phyloP scores from a whole-genome alignment of 2,888 invertebrate species.

The Toxonevra muliebris region DNA sequence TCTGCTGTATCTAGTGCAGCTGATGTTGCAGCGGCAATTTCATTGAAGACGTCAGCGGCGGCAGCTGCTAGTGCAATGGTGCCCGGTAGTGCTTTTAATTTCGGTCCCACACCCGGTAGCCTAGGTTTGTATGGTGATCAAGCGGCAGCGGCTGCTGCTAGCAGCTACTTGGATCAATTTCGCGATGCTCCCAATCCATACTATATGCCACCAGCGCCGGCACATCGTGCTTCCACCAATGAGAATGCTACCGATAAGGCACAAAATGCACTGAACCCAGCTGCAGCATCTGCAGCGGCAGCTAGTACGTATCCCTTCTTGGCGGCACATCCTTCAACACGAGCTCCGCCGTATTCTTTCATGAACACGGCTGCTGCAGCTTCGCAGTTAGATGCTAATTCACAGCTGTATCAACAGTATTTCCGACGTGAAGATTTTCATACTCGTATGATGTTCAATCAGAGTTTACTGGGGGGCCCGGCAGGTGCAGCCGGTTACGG shows the following conservation, averaged over 20 bases:
- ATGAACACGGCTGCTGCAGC: slow-evolving; percentile 65
- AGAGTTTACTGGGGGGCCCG: slow-evolving; percentile 62
- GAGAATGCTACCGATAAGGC: slow-evolving; percentile 63
- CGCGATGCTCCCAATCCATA: slow-evolving; percentile 72
- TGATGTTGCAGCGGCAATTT: slow-evolving; percentile 66
- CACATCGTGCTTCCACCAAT: slow-evolving; percentile 60
- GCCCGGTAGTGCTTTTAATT: slow-evolving; percentile 86
- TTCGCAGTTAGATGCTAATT: slow-evolving; percentile 70
- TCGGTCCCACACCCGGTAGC: slow-evolving; percentile 74
- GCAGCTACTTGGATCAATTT: slow-evolving; percentile 76
- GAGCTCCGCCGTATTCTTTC: slow-evolving; percentile 71
- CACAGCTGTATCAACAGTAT: slow-evolving; percentile 79
- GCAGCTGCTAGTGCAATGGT: slow-evolving; percentile 72
- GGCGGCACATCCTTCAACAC: slow-evolving; percentile 65
- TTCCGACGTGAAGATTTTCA: slow-evolving; percentile 74
- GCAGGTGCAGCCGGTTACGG: slow-evolving; percentile 69
- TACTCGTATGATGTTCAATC: slow-evolving; percentile 66
- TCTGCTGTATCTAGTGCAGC: slow-evolving; percentile 45
- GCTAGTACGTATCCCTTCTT: slow-evolving; percentile 70
- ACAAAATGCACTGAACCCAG: slow-evolving; percentile 60
- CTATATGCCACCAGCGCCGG: slow-evolving; percentile 64
- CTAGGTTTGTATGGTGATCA: slow-evolving; percentile 64
- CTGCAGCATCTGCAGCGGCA: slow-evolving; percentile 66
- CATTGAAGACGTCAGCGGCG: slow-evolving; percentile 68
- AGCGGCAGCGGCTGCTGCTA: slow-evolving; percentile 67